Conservation (phyloP, 2,797 vertebrate species). For the Lindbergichthys nudifrons region DNA sequence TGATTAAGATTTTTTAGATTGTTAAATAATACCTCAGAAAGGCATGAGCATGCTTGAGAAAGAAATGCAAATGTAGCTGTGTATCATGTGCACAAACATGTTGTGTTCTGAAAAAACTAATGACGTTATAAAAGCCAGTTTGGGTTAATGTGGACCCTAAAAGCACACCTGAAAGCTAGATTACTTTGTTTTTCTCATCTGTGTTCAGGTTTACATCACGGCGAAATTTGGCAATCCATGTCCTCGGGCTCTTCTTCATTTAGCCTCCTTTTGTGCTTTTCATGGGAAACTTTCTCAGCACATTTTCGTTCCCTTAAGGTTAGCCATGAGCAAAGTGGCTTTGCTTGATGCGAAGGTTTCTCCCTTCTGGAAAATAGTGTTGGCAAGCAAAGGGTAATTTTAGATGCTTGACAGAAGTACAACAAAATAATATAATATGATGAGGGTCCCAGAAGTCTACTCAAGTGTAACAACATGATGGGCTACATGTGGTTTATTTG, state of each 20-base stretch:
- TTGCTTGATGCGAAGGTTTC: slow-evolving; percentile 56
- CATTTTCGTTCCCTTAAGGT: slow-evolving; percentile 65
- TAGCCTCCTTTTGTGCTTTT: slow-evolving; percentile 45
- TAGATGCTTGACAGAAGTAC: slow-evolving; percentile 34
- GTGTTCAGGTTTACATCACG: slow-evolving; percentile 54
- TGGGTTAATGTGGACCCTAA: slow-evolving; percentile 8
- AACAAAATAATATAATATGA: slow-evolving; percentile 12
- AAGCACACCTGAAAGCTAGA: slow-evolving; percentile 33
- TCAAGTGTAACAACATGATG: slow-evolving; percentile 11
- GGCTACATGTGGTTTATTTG: slow-evolving; percentile 13
- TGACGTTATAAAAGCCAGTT: slow-evolving; percentile 28
- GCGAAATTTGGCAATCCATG: slow-evolving; percentile 49
- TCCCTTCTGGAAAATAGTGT: slow-evolving; percentile 55
- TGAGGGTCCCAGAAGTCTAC: slow-evolving; percentile 27
- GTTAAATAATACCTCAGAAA: slow-evolving; percentile 5
- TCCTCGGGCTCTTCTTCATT: slow-evolving; percentile 50
- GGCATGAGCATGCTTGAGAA: background rate
- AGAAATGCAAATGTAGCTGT: background rate
- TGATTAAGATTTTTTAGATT: slow-evolving; percentile 23
- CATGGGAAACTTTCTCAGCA: slow-evolving; percentile 53
- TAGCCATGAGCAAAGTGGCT: slow-evolving; percentile 63
- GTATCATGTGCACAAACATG: slow-evolving; percentile 9
- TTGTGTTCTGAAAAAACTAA: slow-evolving; percentile 35
- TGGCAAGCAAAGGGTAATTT: slow-evolving; percentile 55
- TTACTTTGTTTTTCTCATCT: slow-evolving; percentile 38